phyloP scores from a whole-genome alignment of 2,113 vertebrate species.

The Capra hircus region DNA sequence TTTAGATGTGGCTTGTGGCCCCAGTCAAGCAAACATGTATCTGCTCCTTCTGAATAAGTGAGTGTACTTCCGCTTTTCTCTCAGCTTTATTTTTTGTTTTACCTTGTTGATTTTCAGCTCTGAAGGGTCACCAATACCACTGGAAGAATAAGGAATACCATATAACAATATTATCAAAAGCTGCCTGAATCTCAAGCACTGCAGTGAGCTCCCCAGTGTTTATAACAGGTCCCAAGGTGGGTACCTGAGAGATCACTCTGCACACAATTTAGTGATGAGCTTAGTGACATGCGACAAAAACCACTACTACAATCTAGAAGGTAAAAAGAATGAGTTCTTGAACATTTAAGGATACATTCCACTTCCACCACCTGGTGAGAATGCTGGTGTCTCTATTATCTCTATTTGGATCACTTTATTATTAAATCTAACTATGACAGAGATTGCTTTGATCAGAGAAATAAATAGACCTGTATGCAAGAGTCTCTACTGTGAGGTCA shows the following conservation, averaged over 20 bases:
- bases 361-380: conserved; percentile 91
- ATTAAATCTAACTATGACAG: conserved; percentile 89
- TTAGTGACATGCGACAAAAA: conserved; percentile 87
- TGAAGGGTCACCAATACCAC: conserved; percentile 94
- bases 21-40: conserved; percentile 87
- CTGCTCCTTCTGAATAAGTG: conserved; percentile 89
- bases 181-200: conserved; percentile 90
- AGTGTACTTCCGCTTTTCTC: conserved; percentile 90
- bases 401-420: conserved; percentile 94
- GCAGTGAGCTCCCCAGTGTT: conserved; percentile 91
- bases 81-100: conserved; percentile 91
- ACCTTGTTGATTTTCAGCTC: conserved; percentile 93
- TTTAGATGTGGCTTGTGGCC: conserved; percentile 87
- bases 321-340: conserved; percentile 92
- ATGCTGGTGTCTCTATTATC: conserved; percentile 86
- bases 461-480: conserved; percentile 68
- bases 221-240: conserved; percentile 90
- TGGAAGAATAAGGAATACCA: conserved; percentile 91
- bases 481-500: background rate
- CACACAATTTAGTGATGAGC: conserved; percentile 93
- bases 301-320: conserved; percentile 89
- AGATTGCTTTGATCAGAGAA: conserved; percentile 91
- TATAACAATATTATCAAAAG: conserved; percentile 92
- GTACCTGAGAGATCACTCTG: conserved; percentile 90
- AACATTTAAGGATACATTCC: conserved; percentile 90